These are phyloP conservation scores for Polyergus mexicanus DNA, from an alignment of 1,140 invertebrate species.

Conservation along the genomic window DNA sequence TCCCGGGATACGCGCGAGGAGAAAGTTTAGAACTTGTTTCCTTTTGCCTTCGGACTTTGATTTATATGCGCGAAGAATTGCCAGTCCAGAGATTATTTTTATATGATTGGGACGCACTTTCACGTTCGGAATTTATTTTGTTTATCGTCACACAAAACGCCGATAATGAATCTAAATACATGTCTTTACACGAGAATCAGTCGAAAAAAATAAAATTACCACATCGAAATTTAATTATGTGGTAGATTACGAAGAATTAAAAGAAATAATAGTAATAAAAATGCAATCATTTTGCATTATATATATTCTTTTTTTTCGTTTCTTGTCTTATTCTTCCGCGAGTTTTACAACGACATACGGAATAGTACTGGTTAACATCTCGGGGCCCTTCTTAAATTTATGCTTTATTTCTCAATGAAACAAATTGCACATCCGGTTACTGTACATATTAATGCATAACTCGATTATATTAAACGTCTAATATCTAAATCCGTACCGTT, in stretches of 20 bases:
- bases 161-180: neutral
- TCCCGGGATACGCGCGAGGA: neutral
- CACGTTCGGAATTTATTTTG: neutral
- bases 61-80: neutral
- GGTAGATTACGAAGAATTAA: slow-evolving; percentile 1
- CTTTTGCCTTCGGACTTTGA: slow-evolving; percentile 14
- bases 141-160: neutral
- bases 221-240: neutral
- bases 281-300: slow-evolving; percentile 21
- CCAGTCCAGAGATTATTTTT: slow-evolving; percentile 19
- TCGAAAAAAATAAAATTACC: neutral
- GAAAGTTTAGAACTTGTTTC: slow-evolving; percentile 41
- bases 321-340: slow-evolving; percentile 3
- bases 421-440: neutral
- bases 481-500: neutral
- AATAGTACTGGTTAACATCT: slow-evolving; percentile 1
- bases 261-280: neutral
- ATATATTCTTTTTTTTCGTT: neutral
- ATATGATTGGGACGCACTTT: slow-evolving; percentile 8
- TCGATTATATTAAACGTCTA: slow-evolving; percentile 20
- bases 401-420: neutral
- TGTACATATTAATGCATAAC: neutral
- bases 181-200: neutral
- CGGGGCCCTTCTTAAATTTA: neutral
- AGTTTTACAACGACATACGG: neutral